phyloP scores from a whole-genome alignment of 2,113 vertebrate species.

The Microtus ochrogaster region DNA sequence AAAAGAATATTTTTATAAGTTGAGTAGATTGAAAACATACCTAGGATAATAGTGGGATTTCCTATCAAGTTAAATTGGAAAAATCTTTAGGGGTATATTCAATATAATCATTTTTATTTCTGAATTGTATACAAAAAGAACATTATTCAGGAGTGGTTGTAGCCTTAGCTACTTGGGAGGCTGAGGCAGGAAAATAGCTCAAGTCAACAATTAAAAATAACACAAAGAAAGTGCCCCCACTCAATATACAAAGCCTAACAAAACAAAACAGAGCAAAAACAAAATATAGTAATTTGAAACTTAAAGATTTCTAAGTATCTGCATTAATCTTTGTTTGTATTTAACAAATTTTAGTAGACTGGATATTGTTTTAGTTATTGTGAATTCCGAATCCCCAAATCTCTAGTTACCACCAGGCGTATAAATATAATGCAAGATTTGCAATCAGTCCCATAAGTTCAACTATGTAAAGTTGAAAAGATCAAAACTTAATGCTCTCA shows the following conservation, averaged over 20 bases:
- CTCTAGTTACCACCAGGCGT: rapidly evolving
- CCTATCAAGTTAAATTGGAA: neutral
- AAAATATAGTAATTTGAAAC: neutral
- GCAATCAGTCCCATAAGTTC: neutral
- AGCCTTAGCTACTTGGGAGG: neutral
- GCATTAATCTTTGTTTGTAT: neutral
- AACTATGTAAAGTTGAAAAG: neutral
- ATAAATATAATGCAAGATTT: neutral
- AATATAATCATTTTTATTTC: neutral
- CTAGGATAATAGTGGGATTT: neutral
- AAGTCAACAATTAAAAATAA: neutral
- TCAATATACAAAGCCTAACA: neutral
- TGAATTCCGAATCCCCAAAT: neutral
- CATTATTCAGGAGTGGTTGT: neutral
- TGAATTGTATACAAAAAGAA: constrained; percentile 2
- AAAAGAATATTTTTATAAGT: constrained; percentile 13
- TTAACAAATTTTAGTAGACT: neutral
- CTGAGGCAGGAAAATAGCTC: neutral
- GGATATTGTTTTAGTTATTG: neutral
- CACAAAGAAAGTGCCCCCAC: neutral
- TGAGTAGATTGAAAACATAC: neutral
- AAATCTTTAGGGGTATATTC: neutral
- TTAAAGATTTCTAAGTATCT: neutral
- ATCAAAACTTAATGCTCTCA: neutral
- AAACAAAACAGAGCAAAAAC: neutral